Evolutionary conservation across 2,888 invertebrate species (phyloP), one percentile per base, ranked within the genome.

Genomic region (Spilarctia lutea): DNA sequence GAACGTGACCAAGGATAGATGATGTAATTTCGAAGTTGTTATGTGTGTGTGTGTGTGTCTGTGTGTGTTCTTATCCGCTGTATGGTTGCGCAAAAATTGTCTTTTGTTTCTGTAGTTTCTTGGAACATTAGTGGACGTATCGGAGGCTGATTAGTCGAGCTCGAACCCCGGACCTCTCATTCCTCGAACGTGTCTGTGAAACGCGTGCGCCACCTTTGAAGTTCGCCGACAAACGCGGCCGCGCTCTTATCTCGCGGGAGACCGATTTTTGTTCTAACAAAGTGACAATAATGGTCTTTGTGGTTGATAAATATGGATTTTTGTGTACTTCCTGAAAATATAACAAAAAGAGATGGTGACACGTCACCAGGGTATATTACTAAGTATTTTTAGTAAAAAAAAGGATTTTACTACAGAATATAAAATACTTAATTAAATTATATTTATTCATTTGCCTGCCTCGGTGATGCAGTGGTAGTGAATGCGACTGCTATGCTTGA

Each of bases 241-340:
- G 95, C 93, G 74, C 82, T 87, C 92, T 94, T 94, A 94, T 95
- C 94, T 94, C 89, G 89, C 83, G 88, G 88, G 89, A 90, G 92
- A 90, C 90, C 91, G 91, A 92, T 94, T 95, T 92, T 94, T 93
- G 92, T 93, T 90, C 90, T 88, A 91, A 91, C 93, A 90, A 79
- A 92, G 91, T 93, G 94, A 94, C 94, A 94, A 93, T 93, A 94
- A 93, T 92, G 91, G 91, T 91, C 93, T 94, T 93, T 94, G 92
- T 92, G 87, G 91, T 91, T 88, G 90, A 92, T 92, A 94, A 93
- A 93, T 91, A 94, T 90, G 86, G 88, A 85, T 88, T 91, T 91
- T 88, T 84, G 85, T 87, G 80, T 85, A 90, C 89, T 91, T 91
- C 89, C 89, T 89, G 82, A 87, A 82, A 81, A 78, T 78, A 68